Evolutionary conservation across 2,797 vertebrate genomes (phyloP), one percentile per base, ranked within the genome.

Genomic region (Nasua narica): DNA sequence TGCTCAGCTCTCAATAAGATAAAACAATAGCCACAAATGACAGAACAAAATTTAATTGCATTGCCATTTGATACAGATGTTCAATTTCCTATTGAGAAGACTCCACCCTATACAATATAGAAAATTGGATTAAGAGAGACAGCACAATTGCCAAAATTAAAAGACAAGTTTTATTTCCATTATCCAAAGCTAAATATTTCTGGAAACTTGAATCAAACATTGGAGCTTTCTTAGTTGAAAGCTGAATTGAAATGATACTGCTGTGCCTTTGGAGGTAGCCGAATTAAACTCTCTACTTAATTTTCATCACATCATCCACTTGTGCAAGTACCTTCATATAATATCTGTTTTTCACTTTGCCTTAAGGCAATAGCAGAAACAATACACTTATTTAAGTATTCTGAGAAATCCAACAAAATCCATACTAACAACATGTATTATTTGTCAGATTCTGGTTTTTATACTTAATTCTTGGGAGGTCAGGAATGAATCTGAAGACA

Each of bases 161-260:
- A 86, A 96, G 25, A 91, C 37, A 62, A 13, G 21, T 84, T 95
- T 94, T 84, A 87, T 77, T 97, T 91, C 16, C n/a, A 50, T 91
- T 93, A 77, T 21, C n/a, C n/a, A 87, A 88, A 81, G 16, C 9
- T 92, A 93, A 95, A 29, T 87, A 81, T 90, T 94, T 94, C 77
- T 84, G 76, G 52, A 91, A 96, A 84, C 8, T 62, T 93, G 7
- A 32, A 43, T 79, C 37, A 70, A 87, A 79, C 43, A 78, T 76
- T 91, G 52, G 70, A 29, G 4, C 7, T 8, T 21, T 15, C 7
- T 69, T 70, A 27, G 46, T 91, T 32, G 16, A 84, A 96, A 87
- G 13, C 2, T 32, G 5, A 91, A 52, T 56, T 76, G 35, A 84
- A 92, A 84, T 81, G 67, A 52, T 67, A 83, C 5, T 48, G 7